phyloP scores from a whole-genome alignment of 2,797 vertebrate species.

The Coilia nasus region DNA sequence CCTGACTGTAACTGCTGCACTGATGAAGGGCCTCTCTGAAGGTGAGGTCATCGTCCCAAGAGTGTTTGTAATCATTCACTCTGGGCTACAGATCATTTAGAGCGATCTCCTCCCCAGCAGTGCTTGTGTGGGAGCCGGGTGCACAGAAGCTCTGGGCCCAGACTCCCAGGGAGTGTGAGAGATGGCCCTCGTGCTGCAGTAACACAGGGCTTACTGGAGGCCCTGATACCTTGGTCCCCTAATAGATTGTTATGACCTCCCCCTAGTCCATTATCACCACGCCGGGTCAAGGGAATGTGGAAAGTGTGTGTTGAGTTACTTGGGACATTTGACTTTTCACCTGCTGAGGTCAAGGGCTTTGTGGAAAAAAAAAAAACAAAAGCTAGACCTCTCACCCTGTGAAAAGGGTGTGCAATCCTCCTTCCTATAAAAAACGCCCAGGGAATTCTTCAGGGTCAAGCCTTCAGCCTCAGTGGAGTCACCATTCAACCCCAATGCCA shows the following conservation, averaged over 20 bases:
- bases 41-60: neutral
- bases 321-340: constrained; percentile 46
- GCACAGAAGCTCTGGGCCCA: neutral
- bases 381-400: neutral
- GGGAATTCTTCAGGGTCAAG: neutral
- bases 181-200: neutral
- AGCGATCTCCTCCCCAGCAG: constrained; percentile 51
- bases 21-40: neutral
- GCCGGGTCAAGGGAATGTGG: constrained; percentile 49
- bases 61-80: neutral
- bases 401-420: neutral
- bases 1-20: neutral
- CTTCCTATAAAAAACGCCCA: neutral
- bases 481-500: neutral
- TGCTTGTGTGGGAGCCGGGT: neutral
- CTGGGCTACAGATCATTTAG: neutral
- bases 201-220: neutral
- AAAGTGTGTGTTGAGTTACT: constrained; percentile 58
- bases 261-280: constrained; percentile 41
- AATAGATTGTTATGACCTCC: constrained; percentile 47
- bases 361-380: neutral
- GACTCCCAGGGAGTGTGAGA: constrained; percentile 31
- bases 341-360: constrained; percentile 47
- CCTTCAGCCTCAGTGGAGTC: neutral
- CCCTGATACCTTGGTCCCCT: constrained; percentile 33